Base-by-base conservation (phyloP, 2,113 vertebrate genomes). In the Poecile atricapillus region DNA sequence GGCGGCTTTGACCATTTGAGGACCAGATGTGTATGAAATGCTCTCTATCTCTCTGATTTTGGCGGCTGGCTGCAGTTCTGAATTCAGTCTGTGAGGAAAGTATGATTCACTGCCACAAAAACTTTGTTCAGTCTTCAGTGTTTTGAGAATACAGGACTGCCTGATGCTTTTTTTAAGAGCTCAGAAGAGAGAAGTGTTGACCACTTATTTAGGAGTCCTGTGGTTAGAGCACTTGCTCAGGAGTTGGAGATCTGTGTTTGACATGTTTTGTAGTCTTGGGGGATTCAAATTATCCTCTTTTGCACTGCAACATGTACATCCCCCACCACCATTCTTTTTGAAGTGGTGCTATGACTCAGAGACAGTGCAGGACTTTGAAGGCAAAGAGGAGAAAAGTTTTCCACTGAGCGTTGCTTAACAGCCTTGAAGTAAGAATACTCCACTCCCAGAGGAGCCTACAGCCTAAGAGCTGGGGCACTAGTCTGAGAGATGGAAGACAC, bases 31-130 rank as follows among this genome's bases (percentile, higher is more conserved):
- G 83, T 31, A 60, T 35, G 24, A 90, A 94, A 89, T 73, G 10
- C 25, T 89, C 35, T 64, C 82, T 63, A 41, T 77, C 59, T 92
- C 46, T 83, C 49, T 2, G 10, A 70, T 74, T 92, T 83, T 88
- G 74, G 41, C 0, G 1, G 28, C 8, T 82, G 75, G 63, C 75
- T 94, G 59, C 39, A 18, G 35, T 58, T 95, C 76, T 76, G 37
- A 93, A 53, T 65, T 80, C 79, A 76, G 39, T 33, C n/a, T 85
- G 35, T 56, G 55, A 83, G 92, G 68, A 78, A 92, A 94, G 47
- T 19, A 43, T 96, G 89, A 92, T 93, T 95, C 94, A 92, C 47
- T 75, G 43, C 33, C 4, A 2, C 64, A 93, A 81, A 89, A 92
- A 35, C 71, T 91, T 87, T 68, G 21, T 70, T 88, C 50, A 11